Evolutionary conservation across 2,113 vertebrate species (phyloP), one percentile per base, ranked within the genome.

Genomic region (Gallinago media): DNA sequence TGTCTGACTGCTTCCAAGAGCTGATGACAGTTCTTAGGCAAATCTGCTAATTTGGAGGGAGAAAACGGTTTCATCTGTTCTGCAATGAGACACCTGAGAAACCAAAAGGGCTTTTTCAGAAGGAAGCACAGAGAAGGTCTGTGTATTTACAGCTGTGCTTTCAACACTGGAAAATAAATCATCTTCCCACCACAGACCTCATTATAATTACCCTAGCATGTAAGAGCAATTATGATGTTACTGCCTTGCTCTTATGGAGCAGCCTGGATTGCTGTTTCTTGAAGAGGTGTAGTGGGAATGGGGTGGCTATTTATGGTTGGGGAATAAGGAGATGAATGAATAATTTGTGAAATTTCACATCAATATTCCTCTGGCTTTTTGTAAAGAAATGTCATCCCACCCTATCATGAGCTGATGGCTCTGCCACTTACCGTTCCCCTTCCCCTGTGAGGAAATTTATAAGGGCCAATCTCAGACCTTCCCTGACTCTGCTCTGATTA

Each of bases 131-230:
- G 92, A 92, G 74, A 88, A 92, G 78, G 55, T 83, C 89, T 95
- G 74, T 88, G 81, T 93, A 54, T 85, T 88, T 92, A 94, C 89
- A 96, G 85, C 93, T 92, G 88, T 76, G 92, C 92, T 96, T 95
- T 95, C 96, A 95, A 88, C 59, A 61, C 82, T 66, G 75, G 58
- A 80, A 94, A 96, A 93, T 82, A 96, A 92, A 96, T 95, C 54
- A 90, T 75, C 58, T 56, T 90, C 66, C 85, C 75, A 82, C 74
- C 81, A 85, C 85, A 73, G 89, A 70, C 52, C 59, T 88, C 58
- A 32, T 85, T 75, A 85, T 42, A 95, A 92, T 68, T 83, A 85
- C 81, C 22, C 42, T 85, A 70, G 84, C 50, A 68, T 77, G 78
- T 80, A 93, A 85, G 81, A 93, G 81, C 93, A 82, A 94, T 91